These are phyloP conservation scores for Catharus ustulatus DNA, from an alignment of 2,797 vertebrate species.

Conservation along the genomic window DNA sequence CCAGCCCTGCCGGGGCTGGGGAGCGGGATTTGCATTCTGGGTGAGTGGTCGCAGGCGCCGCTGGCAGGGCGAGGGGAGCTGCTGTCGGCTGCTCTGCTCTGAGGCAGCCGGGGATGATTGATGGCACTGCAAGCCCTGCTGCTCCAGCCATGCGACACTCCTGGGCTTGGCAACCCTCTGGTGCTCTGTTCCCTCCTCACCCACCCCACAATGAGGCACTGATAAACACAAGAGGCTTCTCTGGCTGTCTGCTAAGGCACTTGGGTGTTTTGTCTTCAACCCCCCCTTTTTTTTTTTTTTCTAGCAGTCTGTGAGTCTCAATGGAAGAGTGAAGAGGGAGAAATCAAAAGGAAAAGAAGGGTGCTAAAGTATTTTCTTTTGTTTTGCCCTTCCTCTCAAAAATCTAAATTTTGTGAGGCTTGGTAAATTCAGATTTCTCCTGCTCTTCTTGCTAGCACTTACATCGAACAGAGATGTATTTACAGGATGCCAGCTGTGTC, in stretches of 20 bases:
- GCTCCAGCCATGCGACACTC: slow-evolving; percentile 8
- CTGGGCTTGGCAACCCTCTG: neutral
- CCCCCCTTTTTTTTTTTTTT: fast-evolving
- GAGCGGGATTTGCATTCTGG: neutral
- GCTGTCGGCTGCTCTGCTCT: neutral
- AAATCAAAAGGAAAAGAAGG: neutral
- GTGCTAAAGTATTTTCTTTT: neutral
- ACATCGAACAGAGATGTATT: neutral
- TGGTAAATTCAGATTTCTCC: slow-evolving; percentile 10
- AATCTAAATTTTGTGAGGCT: neutral
- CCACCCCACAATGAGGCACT: neutral
- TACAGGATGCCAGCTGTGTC: neutral
- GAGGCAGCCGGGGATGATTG: slow-evolving; percentile 42
- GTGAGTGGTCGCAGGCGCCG: neutral
- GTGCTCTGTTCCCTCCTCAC: neutral
- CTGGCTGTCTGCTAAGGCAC: neutral
- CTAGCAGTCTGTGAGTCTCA: neutral
- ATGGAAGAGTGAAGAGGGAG: neutral
- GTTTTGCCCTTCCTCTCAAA: neutral
- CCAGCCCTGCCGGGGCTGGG: neutral
- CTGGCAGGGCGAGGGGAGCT: neutral
- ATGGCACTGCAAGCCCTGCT: slow-evolving; percentile 61
- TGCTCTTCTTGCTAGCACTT: neutral
- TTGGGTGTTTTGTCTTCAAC: neutral
- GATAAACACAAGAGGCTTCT: neutral